These are phyloP conservation scores for Kryphioiulus occultus DNA, from an alignment of 2,888 invertebrate genomes.

Conservation along the genomic window DNA sequence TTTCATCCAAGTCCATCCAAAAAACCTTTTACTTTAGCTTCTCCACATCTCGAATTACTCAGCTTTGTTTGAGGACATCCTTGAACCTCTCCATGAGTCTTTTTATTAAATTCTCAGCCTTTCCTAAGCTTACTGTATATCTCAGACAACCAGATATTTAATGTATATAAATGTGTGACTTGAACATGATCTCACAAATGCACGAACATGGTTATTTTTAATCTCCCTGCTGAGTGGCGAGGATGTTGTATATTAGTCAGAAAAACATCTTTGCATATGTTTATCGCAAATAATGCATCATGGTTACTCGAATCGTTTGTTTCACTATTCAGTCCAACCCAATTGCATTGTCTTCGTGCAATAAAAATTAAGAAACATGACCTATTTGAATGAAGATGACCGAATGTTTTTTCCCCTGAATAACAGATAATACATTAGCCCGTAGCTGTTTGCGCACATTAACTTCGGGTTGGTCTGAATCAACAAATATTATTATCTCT, in stretches of 20 bases:
- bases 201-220: not conserved
- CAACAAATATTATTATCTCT: not conserved
- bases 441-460: not conserved
- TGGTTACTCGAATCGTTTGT: not conserved
- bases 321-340: not conserved
- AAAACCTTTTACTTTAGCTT: not conserved
- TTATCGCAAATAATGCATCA: not conserved
- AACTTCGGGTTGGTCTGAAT: not conserved
- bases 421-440: not conserved
- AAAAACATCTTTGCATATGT: not conserved
- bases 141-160: not conserved
- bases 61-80: not conserved
- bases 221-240: not conserved
- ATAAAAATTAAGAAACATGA: not conserved
- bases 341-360: constrained; percentile 2
- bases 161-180: not conserved
- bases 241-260: not conserved
- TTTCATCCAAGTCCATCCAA: not conserved
- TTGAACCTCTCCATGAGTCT: not conserved
- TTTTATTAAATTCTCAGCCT: not conserved
- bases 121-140: not conserved
- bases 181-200: not conserved
- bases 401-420: constrained; percentile 12
- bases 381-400: not conserved
- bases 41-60: not conserved